A percentile compares a stretch with the other conserved stretches of the same genome.
Conservation (phyloP, 2,888 invertebrate genomes). For the Drosophila kokeensis region DNA sequence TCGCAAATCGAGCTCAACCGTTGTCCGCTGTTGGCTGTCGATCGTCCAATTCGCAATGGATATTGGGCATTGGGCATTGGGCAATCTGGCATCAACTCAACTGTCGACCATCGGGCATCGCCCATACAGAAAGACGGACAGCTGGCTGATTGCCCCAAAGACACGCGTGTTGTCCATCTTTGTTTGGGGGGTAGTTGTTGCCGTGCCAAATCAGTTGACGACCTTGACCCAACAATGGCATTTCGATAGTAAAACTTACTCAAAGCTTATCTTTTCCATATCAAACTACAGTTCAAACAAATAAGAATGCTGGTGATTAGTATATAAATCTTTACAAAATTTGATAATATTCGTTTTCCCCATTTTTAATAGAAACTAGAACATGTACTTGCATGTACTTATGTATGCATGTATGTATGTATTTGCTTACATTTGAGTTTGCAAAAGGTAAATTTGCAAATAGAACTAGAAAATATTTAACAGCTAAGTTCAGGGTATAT, state of each 20-base stretch:
- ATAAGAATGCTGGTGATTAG: not conserved
- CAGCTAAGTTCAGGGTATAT: not conserved
- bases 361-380: not conserved
- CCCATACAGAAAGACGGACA: conserved; percentile 10
- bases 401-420: too few relatives aligned
- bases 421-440: not conserved
- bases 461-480: not conserved
- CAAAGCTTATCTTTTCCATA: not conserved
- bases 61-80: conserved; percentile 37
- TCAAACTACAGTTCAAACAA: not conserved
- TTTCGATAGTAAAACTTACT: not conserved
- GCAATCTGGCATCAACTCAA: conserved; percentile 33
- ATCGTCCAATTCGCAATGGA: conserved; percentile 15
- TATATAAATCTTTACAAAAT: not conserved
- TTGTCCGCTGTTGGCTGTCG: conserved; percentile 6
- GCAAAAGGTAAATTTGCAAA: not conserved
- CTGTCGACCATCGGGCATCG: conserved; percentile 21
- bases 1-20: conserved; percentile 1
- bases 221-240: conserved; percentile 25
- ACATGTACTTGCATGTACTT: not conserved
- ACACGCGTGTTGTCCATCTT: conserved; percentile 24
- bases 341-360: not conserved
- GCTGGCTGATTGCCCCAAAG: conserved; percentile 26
- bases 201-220: conserved; percentile 24
- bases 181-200: not conserved